Evolutionary conservation across 2,797 vertebrate species (phyloP), one percentile per base, ranked within the genome.

Genomic region (Australoheros facetus): DNA sequence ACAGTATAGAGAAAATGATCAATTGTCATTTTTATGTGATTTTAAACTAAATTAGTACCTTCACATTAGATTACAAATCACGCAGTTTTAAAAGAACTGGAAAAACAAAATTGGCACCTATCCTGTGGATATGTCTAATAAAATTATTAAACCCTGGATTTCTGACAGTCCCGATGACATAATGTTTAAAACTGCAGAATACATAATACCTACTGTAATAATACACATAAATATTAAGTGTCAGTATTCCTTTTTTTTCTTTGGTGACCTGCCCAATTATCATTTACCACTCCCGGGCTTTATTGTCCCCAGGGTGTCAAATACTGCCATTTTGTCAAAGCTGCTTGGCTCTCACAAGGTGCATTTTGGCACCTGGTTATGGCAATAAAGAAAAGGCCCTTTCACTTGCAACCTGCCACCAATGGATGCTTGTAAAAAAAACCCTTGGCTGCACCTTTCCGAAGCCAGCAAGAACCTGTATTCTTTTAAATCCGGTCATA

Each of bases 1-100:
- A 53, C 26, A n/a, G 17, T n/a, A 51, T 26, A 59, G 34, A 59
- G 75, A 60, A 57, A 74, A 37, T 53, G 13, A 34, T 19, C 51
- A 14, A 34, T 17, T 48, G 53, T 62, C 17, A 76, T 80, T 79
- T 82, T 79, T 80, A 85, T 57, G 39, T 39, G 23, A 23, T 69
- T 69, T 12, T 69, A 28, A 51, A 69, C 8, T 32, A 69, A 69
- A 13, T 69, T 26, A 69, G 62, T n/a, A 53, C 64, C 51, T 30
- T 69, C 17, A 13, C 45, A n/a, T 69, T 53, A 51, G 28, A 30
- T 51, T 5, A 51, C 26, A 69, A 51, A 66, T 10, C 10, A 69
- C 17, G 30, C 45, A 1, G 16, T 13, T 51, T 69, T 51, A 30
- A 30, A 69, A 69, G 45, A n/a, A 28, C 42, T 51, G 64, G 3